Evolutionary conservation across 2,797 vertebrate species (phyloP).

Genomic region (Trachops cirrhosus): DNA sequence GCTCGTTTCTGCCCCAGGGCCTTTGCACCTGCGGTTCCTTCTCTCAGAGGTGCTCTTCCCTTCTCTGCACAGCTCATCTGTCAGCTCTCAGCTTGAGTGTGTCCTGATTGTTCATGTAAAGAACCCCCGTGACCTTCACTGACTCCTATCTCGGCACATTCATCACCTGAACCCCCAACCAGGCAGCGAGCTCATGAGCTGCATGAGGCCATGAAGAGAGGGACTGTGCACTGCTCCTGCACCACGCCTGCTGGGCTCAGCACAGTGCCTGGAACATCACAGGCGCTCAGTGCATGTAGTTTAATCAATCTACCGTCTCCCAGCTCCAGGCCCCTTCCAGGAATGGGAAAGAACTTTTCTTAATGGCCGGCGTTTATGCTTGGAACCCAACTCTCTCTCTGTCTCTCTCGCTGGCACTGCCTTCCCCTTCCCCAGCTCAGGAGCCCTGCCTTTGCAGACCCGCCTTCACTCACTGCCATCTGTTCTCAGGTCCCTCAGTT

Average conservation of each 20-base stretch:
- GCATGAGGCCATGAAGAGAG: background rate
- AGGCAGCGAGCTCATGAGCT: background rate
- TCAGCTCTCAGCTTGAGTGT: background rate
- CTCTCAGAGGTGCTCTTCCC: background rate
- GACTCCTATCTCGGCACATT: background rate
- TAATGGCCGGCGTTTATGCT: background rate
- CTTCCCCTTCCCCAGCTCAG: background rate
- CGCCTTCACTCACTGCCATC: background rate
- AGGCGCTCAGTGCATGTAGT: background rate
- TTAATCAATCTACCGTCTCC: background rate
- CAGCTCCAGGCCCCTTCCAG: background rate
- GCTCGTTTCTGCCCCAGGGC: background rate
- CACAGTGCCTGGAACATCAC: background rate
- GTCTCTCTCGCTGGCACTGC: background rate
- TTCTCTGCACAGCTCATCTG: background rate
- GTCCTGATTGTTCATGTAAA: background rate
- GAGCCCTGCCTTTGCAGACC: background rate
- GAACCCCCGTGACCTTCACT: background rate
- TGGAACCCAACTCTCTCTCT: background rate
- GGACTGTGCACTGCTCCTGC: background rate
- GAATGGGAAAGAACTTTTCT: background rate
- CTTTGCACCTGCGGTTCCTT: background rate
- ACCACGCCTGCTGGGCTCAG: background rate
- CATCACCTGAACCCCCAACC: background rate
- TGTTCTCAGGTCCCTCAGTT: accelerated